phyloP scores from a whole-genome alignment of 2,888 invertebrate genomes.

The Xanthorhoe spadicearia region DNA sequence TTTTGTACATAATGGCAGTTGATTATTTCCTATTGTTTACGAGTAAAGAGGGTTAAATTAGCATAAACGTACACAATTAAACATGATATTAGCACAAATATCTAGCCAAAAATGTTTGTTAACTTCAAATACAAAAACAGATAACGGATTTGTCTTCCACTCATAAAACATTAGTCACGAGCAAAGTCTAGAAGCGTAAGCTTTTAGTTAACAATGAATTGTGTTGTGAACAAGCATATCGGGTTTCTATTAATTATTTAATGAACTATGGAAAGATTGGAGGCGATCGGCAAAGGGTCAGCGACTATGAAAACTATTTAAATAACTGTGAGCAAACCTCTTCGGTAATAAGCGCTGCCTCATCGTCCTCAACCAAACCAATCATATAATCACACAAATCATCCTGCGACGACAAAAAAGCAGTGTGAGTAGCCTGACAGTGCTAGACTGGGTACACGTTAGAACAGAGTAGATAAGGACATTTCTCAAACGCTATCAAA shows the following conservation, averaged over 20 bases:
- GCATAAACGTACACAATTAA: constrained; percentile 9
- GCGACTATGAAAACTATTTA: constrained; percentile 54
- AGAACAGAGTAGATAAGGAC: constrained; percentile 1
- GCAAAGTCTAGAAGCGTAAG: constrained; percentile 35
- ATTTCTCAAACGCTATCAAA: constrained; percentile 4
- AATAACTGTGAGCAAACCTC: constrained; percentile 73
- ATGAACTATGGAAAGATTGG: constrained; percentile 48
- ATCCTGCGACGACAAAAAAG: constrained; percentile 81
- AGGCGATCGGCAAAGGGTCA: constrained; percentile 55
- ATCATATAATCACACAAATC: constrained; percentile 85
- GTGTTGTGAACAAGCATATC: constrained; percentile 9
- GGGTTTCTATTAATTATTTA: constrained; percentile 10
- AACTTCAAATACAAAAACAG: neutral
- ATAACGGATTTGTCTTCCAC: constrained; percentile 14
- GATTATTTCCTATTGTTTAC: neutral
- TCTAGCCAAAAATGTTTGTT: neutral
- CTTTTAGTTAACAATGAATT: constrained; percentile 9
- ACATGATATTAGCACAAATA: constrained; percentile 12
- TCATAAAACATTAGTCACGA: constrained; percentile 35
- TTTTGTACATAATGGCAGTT: neutral
- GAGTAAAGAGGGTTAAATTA: neutral
- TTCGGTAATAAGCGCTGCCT: constrained; percentile 79
- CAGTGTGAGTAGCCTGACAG: constrained; percentile 49
- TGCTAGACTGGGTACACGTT: constrained; percentile 23
- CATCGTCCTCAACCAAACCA: constrained; percentile 85